phyloP scores from a whole-genome alignment of 2,888 invertebrate genomes.

The Euclidia mi region DNA sequence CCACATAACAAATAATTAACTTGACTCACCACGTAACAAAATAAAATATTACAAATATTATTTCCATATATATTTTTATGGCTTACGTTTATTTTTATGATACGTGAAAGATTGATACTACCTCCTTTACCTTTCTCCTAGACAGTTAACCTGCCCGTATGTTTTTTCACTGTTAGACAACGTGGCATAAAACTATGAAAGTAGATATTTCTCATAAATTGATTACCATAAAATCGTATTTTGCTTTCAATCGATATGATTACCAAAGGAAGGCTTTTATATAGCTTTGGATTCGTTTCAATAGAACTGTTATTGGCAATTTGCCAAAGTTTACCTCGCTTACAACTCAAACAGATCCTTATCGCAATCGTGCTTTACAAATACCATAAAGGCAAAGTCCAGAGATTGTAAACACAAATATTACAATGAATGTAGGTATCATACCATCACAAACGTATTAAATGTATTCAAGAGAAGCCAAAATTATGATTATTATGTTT shows the following conservation, averaged over 20 bases:
- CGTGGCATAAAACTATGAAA: too few relatives aligned
- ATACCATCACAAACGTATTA: neutral
- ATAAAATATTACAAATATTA: too few relatives aligned
- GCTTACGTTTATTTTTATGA: too few relatives aligned
- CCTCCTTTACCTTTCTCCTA: too few relatives aligned
- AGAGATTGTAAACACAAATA: neutral
- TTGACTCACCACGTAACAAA: too few relatives aligned
- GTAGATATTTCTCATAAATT: too few relatives aligned
- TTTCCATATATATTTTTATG: too few relatives aligned
- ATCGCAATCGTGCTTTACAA: neutral
- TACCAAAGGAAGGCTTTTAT: neutral
- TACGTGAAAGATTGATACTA: too few relatives aligned
- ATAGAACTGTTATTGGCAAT: neutral
- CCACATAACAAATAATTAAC: too few relatives aligned
- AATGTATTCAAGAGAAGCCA: neutral
- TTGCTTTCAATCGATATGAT: neutral
- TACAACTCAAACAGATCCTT: neutral
- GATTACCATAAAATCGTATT: too few relatives aligned
- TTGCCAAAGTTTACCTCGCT: neutral
- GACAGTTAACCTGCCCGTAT: too few relatives aligned
- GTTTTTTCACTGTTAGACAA: too few relatives aligned
- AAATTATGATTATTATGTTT: conserved; percentile 5
- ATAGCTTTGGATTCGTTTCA: neutral
- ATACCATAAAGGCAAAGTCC: neutral
- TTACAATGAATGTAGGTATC: neutral